A percentile compares a stretch with the other conserved stretches of the same genome.
Evolutionary conservation across 2,113 vertebrate genomes (phyloP).

Genomic region (Campylomormyrus numenius): DNA sequence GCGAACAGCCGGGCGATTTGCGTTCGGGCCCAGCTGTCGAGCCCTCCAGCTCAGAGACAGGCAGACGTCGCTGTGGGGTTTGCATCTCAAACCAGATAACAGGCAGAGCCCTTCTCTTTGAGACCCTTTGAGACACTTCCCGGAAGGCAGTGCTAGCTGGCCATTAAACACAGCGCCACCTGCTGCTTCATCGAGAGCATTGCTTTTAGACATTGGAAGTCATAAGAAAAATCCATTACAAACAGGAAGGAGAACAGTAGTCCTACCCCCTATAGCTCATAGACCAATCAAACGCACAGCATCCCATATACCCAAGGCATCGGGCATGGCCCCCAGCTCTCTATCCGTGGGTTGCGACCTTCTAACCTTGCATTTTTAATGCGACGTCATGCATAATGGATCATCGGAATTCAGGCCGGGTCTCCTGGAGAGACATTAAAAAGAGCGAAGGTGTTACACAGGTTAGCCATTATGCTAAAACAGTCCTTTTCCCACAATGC

Average conservation of each 20-base stretch:
- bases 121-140: neutral
- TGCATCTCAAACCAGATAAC: neutral
- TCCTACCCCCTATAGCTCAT: neutral
- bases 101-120: neutral
- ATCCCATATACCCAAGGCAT: neutral
- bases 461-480: neutral
- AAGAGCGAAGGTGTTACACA: neutral
- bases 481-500: neutral
- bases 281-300: neutral
- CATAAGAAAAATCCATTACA: neutral
- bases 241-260: neutral
- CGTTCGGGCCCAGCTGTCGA: neutral
- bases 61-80: neutral
- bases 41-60: neutral
- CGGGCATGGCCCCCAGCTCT: neutral
- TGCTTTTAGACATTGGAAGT: neutral
- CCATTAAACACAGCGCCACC: neutral
- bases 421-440: neutral
- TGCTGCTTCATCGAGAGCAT: neutral
- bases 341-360: neutral
- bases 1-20: neutral
- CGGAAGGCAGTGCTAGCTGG: neutral
- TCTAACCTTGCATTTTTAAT: constrained; percentile 20
- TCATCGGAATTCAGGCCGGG: neutral
- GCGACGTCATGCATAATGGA: constrained; percentile 26